Evolutionary conservation across 2,888 invertebrate species (phyloP).

Genomic region (Hypomecis atomaria): DNA sequence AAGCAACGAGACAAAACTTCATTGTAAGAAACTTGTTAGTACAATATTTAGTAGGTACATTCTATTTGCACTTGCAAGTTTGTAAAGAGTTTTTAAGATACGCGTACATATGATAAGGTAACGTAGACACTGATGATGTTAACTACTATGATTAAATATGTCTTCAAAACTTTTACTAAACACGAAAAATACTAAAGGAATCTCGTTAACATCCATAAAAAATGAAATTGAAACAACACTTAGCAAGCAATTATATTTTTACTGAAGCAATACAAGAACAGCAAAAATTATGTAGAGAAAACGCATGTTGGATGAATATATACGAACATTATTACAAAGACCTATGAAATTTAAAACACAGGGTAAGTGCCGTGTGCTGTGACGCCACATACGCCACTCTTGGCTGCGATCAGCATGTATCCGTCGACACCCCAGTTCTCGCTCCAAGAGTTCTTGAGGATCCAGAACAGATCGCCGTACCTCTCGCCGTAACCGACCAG

Average conservation of each 20-base stretch:
- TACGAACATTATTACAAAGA: not conserved
- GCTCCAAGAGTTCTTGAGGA: slow-evolving; percentile 97
- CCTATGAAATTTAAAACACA: slow-evolving; percentile 73
- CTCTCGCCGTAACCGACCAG: slow-evolving; percentile 94
- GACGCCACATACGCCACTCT: slow-evolving; percentile 95
- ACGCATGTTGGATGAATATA: not conserved
- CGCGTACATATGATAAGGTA: no score
- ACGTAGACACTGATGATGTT: no score
- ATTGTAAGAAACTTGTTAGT: no score
- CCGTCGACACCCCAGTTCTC: slow-evolving; percentile 97
- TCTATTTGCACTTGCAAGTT: no score
- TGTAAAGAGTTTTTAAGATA: no score
- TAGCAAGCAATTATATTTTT: not conserved
- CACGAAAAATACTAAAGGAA: no score
- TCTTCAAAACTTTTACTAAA: no score
- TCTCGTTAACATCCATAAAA: no score
- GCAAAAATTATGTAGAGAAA: not conserved
- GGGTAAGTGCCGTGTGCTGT: slow-evolving; percentile 92
- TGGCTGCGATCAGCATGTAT: slow-evolving; percentile 93
- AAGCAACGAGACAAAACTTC: no score
- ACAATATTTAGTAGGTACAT: no score
- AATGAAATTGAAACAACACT: not conserved
- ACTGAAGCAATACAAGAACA: not conserved
- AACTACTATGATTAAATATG: no score
- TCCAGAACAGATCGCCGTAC: slow-evolving; percentile 93